Evolutionary conservation across 2,113 vertebrate species (phyloP), one percentile per base, ranked within the genome.

Genomic region (Cyprinodon brontotheroides): DNA sequence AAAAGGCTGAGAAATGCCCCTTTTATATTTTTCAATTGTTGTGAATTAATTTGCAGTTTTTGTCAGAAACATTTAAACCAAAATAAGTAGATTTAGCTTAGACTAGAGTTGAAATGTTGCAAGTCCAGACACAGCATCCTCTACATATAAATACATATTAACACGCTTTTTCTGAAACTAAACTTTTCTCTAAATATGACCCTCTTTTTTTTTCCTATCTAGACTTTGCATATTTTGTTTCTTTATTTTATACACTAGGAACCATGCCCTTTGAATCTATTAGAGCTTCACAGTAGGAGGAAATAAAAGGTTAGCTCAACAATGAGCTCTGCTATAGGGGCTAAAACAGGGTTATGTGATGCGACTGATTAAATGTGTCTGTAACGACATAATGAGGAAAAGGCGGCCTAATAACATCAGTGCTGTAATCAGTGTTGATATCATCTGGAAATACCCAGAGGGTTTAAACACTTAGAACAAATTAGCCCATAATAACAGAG

Each of bases 391-490:
- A 82, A 88, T 77, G 77, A 82, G 77, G 57, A 86, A 76, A 75
- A 88, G 73, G 81, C 71, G 75, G 77, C 57, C 85, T 89, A 87
- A 87, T 86, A 83, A 63, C 70, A 87, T 89, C 88, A 77, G 66
- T 67, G 72, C 79, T 82, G 74, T 81, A 88, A 92, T 90, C 83
- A 85, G 79, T 82, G 88, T 78, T 86, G 82, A 88, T 89, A 89
- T 79, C 70, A 87, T 89, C 78, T 61, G 45, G 69, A 78, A 85
- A 87, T 73, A 65, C 84, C 85, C 86, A 3, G 65, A 47, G 74
- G 86, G 77, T 62, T 62, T 78, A 4, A 36, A 79, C 74, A 79
- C 81, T 78, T 79, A 78, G 72, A 82, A 79, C 82, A 88, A 91
- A 90, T 90, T 82, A 87, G 71, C 67, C 69, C 14, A 37, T 86